Evolutionary conservation across 2,888 invertebrate species (phyloP).

Genomic region (Agrilus cyanescens): DNA sequence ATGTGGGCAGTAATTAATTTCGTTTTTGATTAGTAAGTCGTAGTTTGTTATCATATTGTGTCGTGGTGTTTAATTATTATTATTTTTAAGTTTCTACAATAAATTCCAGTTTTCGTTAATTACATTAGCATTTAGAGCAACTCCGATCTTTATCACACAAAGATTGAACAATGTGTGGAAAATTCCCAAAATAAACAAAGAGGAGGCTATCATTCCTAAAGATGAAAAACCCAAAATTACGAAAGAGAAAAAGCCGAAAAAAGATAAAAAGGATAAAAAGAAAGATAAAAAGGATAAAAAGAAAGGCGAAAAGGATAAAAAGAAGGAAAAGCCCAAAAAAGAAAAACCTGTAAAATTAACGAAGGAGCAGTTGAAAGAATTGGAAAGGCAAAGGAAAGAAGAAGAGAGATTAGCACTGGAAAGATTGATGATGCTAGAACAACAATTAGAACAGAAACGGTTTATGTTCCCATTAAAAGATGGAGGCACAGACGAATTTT

Average conservation of each 20-base stretch:
- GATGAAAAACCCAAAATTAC: conserved; percentile 20
- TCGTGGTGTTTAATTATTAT: background rate
- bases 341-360: conserved; percentile 17
- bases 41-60: background rate
- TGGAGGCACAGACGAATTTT: conserved; percentile 29
- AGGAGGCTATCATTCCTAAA: conserved; percentile 25
- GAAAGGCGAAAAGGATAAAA: conserved; percentile 15
- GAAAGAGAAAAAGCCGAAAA: conserved; percentile 19
- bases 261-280: conserved; percentile 17
- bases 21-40: conserved; percentile 31
- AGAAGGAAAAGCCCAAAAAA: conserved; percentile 11
- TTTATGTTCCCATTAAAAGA: conserved; percentile 31
- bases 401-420: conserved; percentile 20
- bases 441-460: conserved; percentile 21
- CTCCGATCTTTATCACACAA: conserved; percentile 27
- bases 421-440: background rate
- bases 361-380: conserved; percentile 23
- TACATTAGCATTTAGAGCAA: conserved; percentile 24
- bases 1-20: conserved; percentile 30
- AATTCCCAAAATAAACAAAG: conserved; percentile 28
- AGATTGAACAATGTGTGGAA: conserved; percentile 27
- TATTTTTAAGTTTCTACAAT: conserved; percentile 28
- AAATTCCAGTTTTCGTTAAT: conserved; percentile 30
- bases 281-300: conserved; percentile 11
- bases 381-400: conserved; percentile 21